Evolutionary conservation across 2,797 vertebrate species (phyloP).

Genomic region (Aulostomus chinensis): DNA sequence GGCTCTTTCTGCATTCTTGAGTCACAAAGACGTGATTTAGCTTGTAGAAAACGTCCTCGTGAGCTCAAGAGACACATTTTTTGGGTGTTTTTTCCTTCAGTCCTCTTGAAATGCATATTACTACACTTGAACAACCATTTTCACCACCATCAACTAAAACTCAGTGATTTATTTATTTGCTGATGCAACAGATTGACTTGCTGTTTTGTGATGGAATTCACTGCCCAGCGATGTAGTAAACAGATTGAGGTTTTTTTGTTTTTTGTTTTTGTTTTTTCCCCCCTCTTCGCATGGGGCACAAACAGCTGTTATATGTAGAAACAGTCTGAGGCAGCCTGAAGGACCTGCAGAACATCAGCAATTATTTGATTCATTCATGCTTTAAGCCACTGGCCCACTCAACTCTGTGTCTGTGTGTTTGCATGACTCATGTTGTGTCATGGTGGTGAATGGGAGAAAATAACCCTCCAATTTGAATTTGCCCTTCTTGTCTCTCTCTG

Average conservation of each 20-base stretch:
- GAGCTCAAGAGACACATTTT: no score
- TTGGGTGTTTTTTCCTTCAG: neutral
- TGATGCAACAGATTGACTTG: constrained; percentile 44
- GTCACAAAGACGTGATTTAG: no score
- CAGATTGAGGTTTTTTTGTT: constrained; percentile 53
- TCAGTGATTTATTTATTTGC: constrained; percentile 51
- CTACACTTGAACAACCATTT: constrained; percentile 20
- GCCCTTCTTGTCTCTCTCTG: constrained; percentile 14
- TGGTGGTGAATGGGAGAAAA: constrained; percentile 27
- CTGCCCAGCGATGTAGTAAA: constrained; percentile 43
- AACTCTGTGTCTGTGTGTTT: constrained; percentile 51
- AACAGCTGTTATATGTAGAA: constrained; percentile 67
- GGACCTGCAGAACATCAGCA: constrained; percentile 57
- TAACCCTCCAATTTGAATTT: constrained; percentile 33
- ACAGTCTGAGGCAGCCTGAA: constrained; percentile 57
- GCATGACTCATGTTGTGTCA: constrained; percentile 56
- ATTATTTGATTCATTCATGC: constrained; percentile 61
- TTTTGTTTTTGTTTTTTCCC: no score
- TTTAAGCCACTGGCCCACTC: constrained; percentile 51
- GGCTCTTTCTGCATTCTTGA: no score
- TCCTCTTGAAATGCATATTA: constrained; percentile 9
- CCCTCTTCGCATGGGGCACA: constrained; percentile 14
- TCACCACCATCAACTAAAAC: constrained; percentile 26
- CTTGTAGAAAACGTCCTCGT: no score
- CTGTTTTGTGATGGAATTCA: constrained; percentile 37